phyloP scores from a whole-genome alignment of 2,888 invertebrate species.

The Hirtodrosophila histrioides region DNA sequence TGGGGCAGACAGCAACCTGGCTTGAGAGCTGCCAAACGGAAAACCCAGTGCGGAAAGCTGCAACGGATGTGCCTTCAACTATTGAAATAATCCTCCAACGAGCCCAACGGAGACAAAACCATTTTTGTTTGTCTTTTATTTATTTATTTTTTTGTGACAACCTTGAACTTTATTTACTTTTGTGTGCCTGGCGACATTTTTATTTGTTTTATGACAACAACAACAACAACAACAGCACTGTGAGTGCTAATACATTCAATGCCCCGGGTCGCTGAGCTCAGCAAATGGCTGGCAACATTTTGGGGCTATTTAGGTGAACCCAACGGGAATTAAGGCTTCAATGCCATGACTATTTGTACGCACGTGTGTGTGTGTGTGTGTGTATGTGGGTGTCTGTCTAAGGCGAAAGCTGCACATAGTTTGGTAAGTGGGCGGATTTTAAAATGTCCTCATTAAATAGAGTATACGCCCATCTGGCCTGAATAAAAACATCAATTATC shows the following conservation, averaged over 20 bases:
- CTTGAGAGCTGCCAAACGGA: conserved; percentile 24
- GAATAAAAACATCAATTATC: conserved; percentile 19
- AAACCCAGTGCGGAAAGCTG: conserved; percentile 67
- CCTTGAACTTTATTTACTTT: conserved; percentile 54
- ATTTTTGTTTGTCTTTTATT: conserved; percentile 29
- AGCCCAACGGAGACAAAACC: conserved; percentile 39
- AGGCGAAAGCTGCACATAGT: conserved; percentile 8
- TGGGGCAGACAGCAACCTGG: conserved; percentile 18
- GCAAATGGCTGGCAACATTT: conserved; percentile 55
- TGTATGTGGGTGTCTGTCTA: conserved; percentile 4
- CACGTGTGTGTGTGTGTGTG: conserved; percentile 4
- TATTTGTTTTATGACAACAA: conserved; percentile 47
- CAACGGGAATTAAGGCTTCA: conserved; percentile 60
- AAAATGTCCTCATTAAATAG: conserved; percentile 26
- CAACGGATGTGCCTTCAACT: conserved; percentile 74
- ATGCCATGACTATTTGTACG: conserved; percentile 26
- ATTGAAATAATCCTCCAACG: conserved; percentile 70
- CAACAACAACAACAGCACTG: conserved; percentile 18
- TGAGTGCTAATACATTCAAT: conserved; percentile 31
- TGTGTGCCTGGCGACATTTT: conserved; percentile 46
- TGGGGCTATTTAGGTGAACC: conserved; percentile 59
- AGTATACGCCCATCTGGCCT: conserved; percentile 19
- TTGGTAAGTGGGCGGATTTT: conserved; percentile 13
- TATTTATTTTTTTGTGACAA: conserved; percentile 51
- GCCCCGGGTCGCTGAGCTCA: conserved; percentile 55